Evolutionary conservation across 1,140 invertebrate genomes (phyloP), one percentile per base, ranked within the genome.

Genomic region (Neodiprion fabricii): DNA sequence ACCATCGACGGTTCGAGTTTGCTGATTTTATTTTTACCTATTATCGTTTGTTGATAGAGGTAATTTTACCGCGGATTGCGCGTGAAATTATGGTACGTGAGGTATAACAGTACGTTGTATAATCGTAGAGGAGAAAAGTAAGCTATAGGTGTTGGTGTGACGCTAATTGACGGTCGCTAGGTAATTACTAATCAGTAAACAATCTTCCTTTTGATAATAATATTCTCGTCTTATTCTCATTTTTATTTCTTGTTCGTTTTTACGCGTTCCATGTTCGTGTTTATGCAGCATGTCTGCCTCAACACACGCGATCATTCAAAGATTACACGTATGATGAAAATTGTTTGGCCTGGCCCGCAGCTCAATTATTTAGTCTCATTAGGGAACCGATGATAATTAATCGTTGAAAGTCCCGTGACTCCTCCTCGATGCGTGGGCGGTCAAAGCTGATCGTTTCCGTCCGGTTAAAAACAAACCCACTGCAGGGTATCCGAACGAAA

Each of bases 291-390:
- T 40, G 28, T 40, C 28, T 40, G 28, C 28, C 5, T 40, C n/a
- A 14, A 14, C 53, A 17, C n/a, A 61, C 28, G 28, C 53, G n/a
- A 61, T 61, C 11, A 61, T 61, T 61, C 53, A 61, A 61, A 61
- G n/a, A 17, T 61, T 61, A 61, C n/a, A 61, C n/a, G 8, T 12
- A 61, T 17, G n/a, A 11, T 61, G 53, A 9, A 61, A 61, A 61
- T 61, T 61, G 53, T 61, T 61, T 9, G 53, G 53, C n/a, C 53
- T 61, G n/a, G n/a, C 53, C 53, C 53, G 53, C 9, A 61, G 11
- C 53, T 61, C 53, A 61, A 61, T 61, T 61, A 61, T 61, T 61
- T 61, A 61, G 53, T 61, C 53, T 61, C 53, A 61, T 61, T 61
- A 61, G 53, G 53, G 53, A 61, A 61, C 53, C 53, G 53, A 61